phyloP scores from a whole-genome alignment of 2,113 vertebrate genomes.

The Carlito syrichta region DNA sequence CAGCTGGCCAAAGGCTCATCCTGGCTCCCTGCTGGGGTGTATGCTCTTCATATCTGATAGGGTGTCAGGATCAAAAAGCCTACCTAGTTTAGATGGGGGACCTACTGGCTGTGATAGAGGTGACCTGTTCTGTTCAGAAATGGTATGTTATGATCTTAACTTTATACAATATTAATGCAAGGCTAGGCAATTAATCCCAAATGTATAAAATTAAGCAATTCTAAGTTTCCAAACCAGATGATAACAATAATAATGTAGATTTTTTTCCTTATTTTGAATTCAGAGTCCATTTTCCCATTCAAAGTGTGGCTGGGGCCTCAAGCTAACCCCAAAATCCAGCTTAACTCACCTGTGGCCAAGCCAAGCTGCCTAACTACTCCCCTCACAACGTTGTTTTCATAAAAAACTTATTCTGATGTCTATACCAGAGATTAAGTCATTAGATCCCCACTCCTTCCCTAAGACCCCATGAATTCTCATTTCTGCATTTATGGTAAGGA shows the following conservation, averaged over 20 bases:
- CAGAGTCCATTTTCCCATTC: slow-evolving; percentile 22
- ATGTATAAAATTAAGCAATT: slow-evolving; percentile 7
- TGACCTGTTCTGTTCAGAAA: background rate
- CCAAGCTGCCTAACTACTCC: background rate
- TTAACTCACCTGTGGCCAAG: background rate
- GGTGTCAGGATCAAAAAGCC: background rate
- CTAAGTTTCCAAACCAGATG: background rate
- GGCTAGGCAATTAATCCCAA: background rate
- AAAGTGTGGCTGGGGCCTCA: background rate
- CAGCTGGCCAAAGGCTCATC: background rate
- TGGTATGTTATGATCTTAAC: background rate
- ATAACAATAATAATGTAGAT: background rate
- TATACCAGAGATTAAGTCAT: background rate
- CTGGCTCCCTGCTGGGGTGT: background rate
- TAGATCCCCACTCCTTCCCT: background rate
- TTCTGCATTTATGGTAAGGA: background rate
- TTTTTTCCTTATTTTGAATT: background rate
- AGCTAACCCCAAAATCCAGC: background rate
- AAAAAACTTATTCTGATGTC: background rate
- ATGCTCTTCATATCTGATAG: background rate
- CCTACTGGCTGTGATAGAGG: background rate
- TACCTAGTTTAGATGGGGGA: background rate
- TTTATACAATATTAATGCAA: background rate
- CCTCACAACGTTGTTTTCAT: background rate
- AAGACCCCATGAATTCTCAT: background rate